Evolutionary conservation across 2,888 invertebrate genomes (phyloP).

Genomic region (Carcina quercana): DNA sequence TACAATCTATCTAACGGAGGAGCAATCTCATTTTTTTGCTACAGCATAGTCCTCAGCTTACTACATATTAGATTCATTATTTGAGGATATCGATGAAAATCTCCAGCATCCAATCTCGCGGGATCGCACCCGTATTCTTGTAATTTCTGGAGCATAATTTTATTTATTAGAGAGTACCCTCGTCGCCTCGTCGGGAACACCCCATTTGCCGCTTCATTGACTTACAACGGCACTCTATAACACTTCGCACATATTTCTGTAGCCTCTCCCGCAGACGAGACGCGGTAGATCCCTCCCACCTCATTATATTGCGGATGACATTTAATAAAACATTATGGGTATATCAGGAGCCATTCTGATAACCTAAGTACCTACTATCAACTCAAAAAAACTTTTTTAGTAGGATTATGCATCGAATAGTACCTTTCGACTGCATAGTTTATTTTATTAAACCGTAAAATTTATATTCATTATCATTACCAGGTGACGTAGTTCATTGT

Average conservation of each 20-base stretch:
- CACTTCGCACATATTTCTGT: constrained; percentile 74
- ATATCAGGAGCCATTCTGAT: constrained; percentile 48
- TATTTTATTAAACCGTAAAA: no score
- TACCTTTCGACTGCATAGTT: no score
- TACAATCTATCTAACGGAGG: constrained; percentile 19
- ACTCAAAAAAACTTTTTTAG: no score
- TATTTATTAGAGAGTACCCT: constrained; percentile 71
- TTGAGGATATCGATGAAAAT: constrained; percentile 63
- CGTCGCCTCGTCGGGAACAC: constrained; percentile 59
- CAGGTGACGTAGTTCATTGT: no score
- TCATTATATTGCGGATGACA: constrained; percentile 73
- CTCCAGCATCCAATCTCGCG: constrained; percentile 67
- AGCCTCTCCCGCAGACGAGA: constrained; percentile 40
- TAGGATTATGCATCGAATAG: no score
- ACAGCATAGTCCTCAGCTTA: constrained; percentile 38
- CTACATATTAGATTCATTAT: constrained; percentile 67
- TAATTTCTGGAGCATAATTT: constrained; percentile 74
- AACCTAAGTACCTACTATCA: no score
- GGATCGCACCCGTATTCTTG: constrained; percentile 66
- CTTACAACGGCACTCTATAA: constrained; percentile 74
- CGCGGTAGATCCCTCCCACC: constrained; percentile 63
- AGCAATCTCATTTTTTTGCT: constrained; percentile 37
- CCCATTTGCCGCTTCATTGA: constrained; percentile 74
- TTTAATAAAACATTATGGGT: constrained; percentile 72
- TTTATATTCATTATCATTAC: no score